These are phyloP conservation scores for Buphagus erythrorhynchus DNA, from an alignment of 2,797 vertebrate species.

Conservation along the genomic window DNA sequence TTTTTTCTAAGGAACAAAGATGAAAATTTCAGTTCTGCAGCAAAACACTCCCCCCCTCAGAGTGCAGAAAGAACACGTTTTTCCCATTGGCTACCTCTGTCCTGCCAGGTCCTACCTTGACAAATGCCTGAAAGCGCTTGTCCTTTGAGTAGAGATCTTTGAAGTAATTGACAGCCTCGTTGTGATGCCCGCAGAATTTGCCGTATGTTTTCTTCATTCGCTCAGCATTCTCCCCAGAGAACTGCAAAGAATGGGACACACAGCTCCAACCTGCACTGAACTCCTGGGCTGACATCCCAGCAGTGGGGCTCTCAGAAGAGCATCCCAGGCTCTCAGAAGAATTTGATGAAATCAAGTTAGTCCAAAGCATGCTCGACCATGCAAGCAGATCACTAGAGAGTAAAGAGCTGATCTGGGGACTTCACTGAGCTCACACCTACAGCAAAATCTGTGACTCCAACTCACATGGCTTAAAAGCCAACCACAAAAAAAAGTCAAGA, in stretches of 20 bases:
- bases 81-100: rapidly evolving
- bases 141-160: constrained; percentile 94
- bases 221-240: constrained; percentile 89
- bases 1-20: constrained; percentile 86
- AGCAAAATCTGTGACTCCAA: not conserved
- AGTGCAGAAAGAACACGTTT: not conserved
- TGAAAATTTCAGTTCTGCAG: not conserved
- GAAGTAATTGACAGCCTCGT: constrained; percentile 92
- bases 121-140: constrained; percentile 93
- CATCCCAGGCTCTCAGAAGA: not conserved
- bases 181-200: constrained; percentile 95
- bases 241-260: constrained; percentile 76
- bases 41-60: not conserved
- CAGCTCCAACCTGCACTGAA: not conserved
- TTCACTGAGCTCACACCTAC: not conserved
- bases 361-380: not conserved
- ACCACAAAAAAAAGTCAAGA: not conserved
- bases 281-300: not conserved
- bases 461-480: not conserved
- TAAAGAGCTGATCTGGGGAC: not conserved
- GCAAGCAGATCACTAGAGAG: not conserved
- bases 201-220: constrained; percentile 92
- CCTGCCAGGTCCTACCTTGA: constrained; percentile 82
- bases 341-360: not conserved
- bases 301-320: not conserved